Conservation (phyloP, 1,140 invertebrate genomes). For the Diabrotica undecimpunctata region DNA sequence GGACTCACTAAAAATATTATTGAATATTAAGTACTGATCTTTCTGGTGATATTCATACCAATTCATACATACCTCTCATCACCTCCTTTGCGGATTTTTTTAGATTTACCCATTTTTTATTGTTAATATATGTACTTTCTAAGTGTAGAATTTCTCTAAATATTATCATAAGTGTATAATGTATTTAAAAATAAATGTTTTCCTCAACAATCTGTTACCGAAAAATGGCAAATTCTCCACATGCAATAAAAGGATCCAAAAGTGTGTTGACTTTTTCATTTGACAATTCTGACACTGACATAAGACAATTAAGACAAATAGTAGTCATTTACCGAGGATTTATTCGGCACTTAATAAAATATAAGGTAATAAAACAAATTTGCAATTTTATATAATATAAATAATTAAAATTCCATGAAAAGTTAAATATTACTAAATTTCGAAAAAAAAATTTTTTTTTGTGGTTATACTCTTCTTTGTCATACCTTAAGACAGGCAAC, state of each 20-base stretch:
- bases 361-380: too few species aligned
- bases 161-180: conserved; percentile 16
- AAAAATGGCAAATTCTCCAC: not conserved
- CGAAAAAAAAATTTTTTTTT: too few species aligned
- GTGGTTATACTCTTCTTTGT: too few species aligned
- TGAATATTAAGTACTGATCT: conserved; percentile 30
- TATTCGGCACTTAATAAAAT: too few species aligned
- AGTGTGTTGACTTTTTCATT: not conserved
- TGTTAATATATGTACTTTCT: conserved; percentile 1
- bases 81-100: conserved; percentile 64
- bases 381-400: too few species aligned
- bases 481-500: too few species aligned
- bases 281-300: not conserved
- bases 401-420: too few species aligned
- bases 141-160: conserved; percentile 8
- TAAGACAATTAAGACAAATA: too few species aligned
- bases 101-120: conserved; percentile 62
- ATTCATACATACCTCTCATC: conserved; percentile 61
- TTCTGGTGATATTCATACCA: conserved; percentile 12
- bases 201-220: conserved; percentile 1
- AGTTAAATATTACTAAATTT: too few species aligned
- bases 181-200: conserved; percentile 5
- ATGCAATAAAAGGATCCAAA: not conserved
- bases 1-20: conserved; percentile 39
- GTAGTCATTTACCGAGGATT: too few species aligned